These are phyloP conservation scores for Asbolus verrucosus DNA, from an alignment of 1,140 invertebrate species.

Conservation along the genomic window DNA sequence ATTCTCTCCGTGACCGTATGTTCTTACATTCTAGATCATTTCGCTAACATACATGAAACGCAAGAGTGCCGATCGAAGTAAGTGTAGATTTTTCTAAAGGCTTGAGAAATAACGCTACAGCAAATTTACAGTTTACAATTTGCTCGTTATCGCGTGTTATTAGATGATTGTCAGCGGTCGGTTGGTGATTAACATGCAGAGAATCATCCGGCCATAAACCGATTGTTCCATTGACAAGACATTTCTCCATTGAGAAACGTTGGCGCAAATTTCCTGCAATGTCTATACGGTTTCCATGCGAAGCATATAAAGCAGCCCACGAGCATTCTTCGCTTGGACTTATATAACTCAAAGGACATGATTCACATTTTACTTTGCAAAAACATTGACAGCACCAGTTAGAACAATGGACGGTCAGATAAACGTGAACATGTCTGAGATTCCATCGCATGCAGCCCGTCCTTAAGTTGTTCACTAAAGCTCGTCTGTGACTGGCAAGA, in stretches of 20 bases:
- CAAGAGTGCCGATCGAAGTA: too few relatives aligned
- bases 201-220: conserved; percentile 17
- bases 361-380: conserved; percentile 38
- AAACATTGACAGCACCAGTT: conserved; percentile 35
- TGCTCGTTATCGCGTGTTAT: conserved; percentile 9
- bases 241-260: conserved; percentile 32
- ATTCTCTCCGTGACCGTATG: too few relatives aligned
- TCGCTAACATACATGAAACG: too few relatives aligned
- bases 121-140: background rate
- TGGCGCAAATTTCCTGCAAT: conserved; percentile 31
- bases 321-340: conserved; percentile 25
- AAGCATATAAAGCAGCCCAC: conserved; percentile 33
- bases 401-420: conserved; percentile 37
- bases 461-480: conserved; percentile 20
- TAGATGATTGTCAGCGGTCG: conserved; percentile 15
- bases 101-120: too few relatives aligned
- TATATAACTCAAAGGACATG: conserved; percentile 38
- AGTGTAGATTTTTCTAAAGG: too few relatives aligned
- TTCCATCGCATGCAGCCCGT: conserved; percentile 28
- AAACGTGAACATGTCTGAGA: conserved; percentile 35
- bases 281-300: conserved; percentile 24
- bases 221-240: conserved; percentile 36
- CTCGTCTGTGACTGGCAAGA: conserved; percentile 30
- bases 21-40: too few relatives aligned
- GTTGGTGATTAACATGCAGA: conserved; percentile 23